Percentiles rank a stretch among this genome's conserved stretches.
phyloP scores from a whole-genome alignment of 2,113 vertebrate species.

The Trogon melanurus region DNA sequence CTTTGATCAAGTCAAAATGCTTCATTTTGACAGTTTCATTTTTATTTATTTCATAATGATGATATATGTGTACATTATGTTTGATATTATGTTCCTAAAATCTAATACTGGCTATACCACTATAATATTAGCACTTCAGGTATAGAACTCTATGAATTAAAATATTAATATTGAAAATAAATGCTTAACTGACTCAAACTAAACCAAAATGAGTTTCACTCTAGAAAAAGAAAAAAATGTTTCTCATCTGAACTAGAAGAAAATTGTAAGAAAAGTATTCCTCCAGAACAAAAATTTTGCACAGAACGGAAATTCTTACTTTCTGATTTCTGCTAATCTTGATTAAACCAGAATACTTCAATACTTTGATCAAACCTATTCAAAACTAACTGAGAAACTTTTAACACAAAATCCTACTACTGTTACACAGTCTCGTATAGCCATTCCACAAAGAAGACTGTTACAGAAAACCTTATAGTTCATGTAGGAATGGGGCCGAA shows the following conservation, averaged over 20 bases:
- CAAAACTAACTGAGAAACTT: background rate
- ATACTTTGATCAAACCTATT: background rate
- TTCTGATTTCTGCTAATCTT: background rate
- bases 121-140: background rate
- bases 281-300: background rate
- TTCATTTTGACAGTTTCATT: conserved; percentile 39
- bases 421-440: background rate
- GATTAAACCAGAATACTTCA: background rate
- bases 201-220: background rate
- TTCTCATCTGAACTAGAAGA: background rate
- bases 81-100: conserved; percentile 26
- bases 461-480: background rate
- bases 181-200: background rate
- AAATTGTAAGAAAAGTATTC: background rate
- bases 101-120: background rate
- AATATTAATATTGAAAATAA: background rate
- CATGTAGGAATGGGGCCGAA: background rate
- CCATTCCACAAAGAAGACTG: background rate
- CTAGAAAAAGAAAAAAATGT: background rate
- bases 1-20: conserved; percentile 15
- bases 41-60: conserved; percentile 38
- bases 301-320: background rate
- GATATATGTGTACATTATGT: conserved; percentile 14
- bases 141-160: background rate
- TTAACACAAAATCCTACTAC: background rate